Evolutionary conservation across 92 coral and sea anemone genomes (phyloP), one percentile per base, ranked within the genome.

Genomic region (Epizoanthus illoricatus): DNA sequence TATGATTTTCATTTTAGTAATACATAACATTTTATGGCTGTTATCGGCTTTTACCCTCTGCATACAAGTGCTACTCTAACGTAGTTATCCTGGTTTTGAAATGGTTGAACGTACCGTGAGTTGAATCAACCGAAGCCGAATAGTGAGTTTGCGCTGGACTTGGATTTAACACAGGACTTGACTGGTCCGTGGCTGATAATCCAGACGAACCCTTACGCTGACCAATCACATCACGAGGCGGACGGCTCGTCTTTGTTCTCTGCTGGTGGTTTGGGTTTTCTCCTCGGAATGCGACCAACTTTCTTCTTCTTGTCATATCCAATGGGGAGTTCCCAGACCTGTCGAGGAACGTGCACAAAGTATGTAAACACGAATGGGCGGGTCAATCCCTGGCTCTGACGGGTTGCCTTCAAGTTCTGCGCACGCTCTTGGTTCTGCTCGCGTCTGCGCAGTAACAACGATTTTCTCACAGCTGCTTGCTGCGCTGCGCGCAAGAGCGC

Each of bases 401-500:
- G 91, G 0, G 93, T 84, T 69, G 80, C 85, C 67, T 81, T 90
- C n/a, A 95, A 85, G 82, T 84, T 75, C 65, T 86, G 88, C 90
- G 90, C 89, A 17, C 98, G 78, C 28, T 93, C 95, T 19, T 83
- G 62, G 70, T 95, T 95, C 58, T 71, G 87, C 74, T 93, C 96
- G 40, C 98, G 87, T 71, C 96, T 90, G 60, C 90, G 89, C 40
- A 95, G 84, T 36, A 94, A 78, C 84, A 89, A 73, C 3, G 98
- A 86, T 78, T 92, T 92, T 64, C 92, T 88, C 40, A 87, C 80
- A 11, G 94, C 93, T 4, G 98, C 98, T 65, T 89, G 94, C 57
- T 93, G 95, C 28, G 91, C 90, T 23, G 93, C 84, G 59, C 98
- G 98, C 88, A 95, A 91, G 73, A 95, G 98, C 74, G 92, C 90